Evolutionary conservation across 64 coral and sea anemone genomes (phyloP).

Genomic region (Cladopsammia gracilis): DNA sequence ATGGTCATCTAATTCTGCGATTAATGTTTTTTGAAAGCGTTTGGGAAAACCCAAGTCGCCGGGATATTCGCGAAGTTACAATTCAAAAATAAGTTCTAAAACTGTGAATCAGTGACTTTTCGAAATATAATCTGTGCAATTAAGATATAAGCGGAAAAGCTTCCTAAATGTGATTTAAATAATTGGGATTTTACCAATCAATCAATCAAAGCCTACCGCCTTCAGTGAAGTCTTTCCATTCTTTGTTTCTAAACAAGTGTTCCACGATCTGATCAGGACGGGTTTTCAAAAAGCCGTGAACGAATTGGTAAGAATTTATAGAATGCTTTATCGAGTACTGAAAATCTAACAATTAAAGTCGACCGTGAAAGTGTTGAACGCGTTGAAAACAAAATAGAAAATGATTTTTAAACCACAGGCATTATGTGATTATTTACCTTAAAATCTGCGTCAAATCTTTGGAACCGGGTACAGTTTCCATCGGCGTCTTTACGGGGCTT

Average conservation of each 20-base stretch:
- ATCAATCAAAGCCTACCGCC: neutral
- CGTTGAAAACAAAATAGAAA: neutral
- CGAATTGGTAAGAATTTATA: neutral
- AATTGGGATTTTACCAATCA: neutral
- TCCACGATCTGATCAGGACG: neutral
- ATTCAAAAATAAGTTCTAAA: too few species aligned
- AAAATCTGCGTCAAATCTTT: neutral
- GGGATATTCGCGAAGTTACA: too few species aligned
- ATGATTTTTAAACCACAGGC: neutral
- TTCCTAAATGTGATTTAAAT: too few species aligned
- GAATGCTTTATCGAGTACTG: conserved; percentile 13
- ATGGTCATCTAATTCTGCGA: neutral
- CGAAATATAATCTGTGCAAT: too few species aligned
- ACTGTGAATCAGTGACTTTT: too few species aligned
- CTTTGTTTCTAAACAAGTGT: neutral
- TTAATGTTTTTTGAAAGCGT: too few species aligned
- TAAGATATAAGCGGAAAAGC: too few species aligned
- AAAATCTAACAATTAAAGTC: neutral
- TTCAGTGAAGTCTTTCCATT: neutral
- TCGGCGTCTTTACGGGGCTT: neutral
- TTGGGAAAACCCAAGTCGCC: too few species aligned
- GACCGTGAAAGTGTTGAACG: neutral
- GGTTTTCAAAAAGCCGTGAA: neutral
- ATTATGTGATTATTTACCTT: neutral
- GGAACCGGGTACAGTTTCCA: neutral